Evolutionary conservation across 2,888 invertebrate species (phyloP), one percentile per base, ranked within the genome.

Genomic region (Hedychridium roseum): DNA sequence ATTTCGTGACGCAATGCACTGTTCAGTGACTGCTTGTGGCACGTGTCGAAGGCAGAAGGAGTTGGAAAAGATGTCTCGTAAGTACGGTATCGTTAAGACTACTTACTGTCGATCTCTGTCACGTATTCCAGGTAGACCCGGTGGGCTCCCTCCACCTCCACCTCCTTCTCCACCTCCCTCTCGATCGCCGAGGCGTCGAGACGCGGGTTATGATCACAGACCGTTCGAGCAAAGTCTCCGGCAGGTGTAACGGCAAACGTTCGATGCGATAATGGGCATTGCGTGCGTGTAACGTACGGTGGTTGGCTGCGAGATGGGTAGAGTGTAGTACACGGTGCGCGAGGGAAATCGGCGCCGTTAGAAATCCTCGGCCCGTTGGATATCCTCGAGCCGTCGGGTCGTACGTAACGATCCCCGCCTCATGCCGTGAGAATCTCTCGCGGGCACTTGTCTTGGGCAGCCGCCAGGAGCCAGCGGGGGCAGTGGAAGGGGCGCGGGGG

Each of bases 381-480:
- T 60, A 63, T 55, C 60, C 57, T 61, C 58, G n/a, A n/a, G 47
- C 50, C 54, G 63, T 67, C 54, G 64, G n/a, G 59, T 61, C 63
- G 64, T 63, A 67, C 67, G 73, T 69, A 75, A 76, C 76, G 76
- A 77, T 76, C 77, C 71, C 72, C 66, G 71, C 68, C n/a, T 75
- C 74, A 70, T 72, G 69, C 70, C 62, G 68, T 70, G 73, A 67
- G 76, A 77, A 78, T 77, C 75, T 77, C 76, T 75, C 74, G 73
- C 68, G 69, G 68, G 64, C 64, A 70, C 74, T 72, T 72, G 71
- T 73, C 74, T 78, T 76, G 74, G 77, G 72, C 68, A 76, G 75
- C 72, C 68, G 70, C 64, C 68, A 67, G 66, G 64, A 68, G 69
- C 66, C 68, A n/a, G 67, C 64, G 70, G 64, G 67, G 68, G 68